Conservation (phyloP, 2,888 invertebrate species). For the Oscheius sp. region DNA sequence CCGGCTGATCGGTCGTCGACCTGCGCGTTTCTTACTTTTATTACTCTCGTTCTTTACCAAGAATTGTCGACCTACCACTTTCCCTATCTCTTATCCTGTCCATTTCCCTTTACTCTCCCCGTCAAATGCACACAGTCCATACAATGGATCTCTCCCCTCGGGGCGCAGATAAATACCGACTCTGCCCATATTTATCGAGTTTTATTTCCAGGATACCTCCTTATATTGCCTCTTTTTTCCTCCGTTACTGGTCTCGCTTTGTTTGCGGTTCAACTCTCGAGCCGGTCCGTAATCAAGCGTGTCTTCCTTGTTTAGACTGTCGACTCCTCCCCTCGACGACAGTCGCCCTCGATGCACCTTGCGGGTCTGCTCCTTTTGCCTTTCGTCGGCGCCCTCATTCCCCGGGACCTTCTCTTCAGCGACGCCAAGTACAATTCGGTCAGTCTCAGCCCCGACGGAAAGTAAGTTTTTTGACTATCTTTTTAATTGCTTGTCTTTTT, state of each 20-base stretch:
- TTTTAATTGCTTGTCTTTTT: neutral
- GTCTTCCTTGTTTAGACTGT: conserved; percentile 36
- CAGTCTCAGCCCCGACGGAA: conserved; percentile 68
- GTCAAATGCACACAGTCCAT: no score
- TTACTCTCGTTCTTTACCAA: neutral
- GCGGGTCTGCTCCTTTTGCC: conserved; percentile 17
- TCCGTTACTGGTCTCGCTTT: conserved; percentile 1
- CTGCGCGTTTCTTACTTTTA: conserved; percentile 12
- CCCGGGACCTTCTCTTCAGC: conserved; percentile 63
- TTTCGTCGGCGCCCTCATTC: conserved; percentile 47
- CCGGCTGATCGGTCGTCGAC: conserved; percentile 25
- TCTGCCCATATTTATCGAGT: neutral
- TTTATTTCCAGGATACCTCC: neutral
- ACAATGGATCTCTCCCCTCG: no score
- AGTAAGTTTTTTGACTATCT: conserved; percentile 32
- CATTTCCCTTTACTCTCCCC: neutral
- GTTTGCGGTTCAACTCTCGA: conserved; percentile 38
- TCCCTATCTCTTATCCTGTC: neutral
- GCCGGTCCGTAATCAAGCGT: conserved; percentile 30
- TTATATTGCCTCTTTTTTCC: no score
- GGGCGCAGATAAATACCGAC: neutral
- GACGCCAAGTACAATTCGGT: conserved; percentile 71
- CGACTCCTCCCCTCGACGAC: conserved; percentile 21
- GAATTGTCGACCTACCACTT: neutral
- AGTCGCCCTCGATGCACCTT: conserved; percentile 22